These are phyloP conservation scores for Drosophila monieri DNA, from an alignment of 2,888 invertebrate species.

Conservation along the genomic window DNA sequence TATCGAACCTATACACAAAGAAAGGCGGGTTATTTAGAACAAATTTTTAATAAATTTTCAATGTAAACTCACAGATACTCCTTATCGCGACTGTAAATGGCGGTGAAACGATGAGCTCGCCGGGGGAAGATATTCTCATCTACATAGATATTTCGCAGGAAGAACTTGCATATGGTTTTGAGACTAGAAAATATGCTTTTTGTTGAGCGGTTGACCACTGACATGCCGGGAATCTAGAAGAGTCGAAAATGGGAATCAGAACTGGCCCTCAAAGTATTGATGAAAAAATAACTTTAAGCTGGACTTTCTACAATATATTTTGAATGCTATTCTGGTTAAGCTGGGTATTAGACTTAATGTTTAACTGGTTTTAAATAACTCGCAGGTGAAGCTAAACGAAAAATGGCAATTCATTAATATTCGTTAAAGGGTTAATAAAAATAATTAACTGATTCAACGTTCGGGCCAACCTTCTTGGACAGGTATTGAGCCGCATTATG, in stretches of 20 bases:
- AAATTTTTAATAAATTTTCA: neutral
- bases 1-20: constrained; percentile 88
- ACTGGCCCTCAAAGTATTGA: neutral
- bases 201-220: constrained; percentile 86
- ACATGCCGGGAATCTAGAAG: constrained; percentile 85
- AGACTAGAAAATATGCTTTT: constrained; percentile 78
- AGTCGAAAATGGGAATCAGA: neutral
- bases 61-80: constrained; percentile 92
- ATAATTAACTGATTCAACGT: constrained; percentile 48
- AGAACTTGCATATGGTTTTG: constrained; percentile 75
- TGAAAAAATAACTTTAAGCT: neutral
- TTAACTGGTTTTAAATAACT: constrained; percentile 13
- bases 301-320: constrained; percentile 3
- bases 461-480: constrained; percentile 86
- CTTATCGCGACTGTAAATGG: constrained; percentile 95
- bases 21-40: neutral
- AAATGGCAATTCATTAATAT: constrained; percentile 9
- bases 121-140: constrained; percentile 90
- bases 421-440: constrained; percentile 44
- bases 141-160: constrained; percentile 85
- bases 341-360: constrained; percentile 7
- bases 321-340: constrained; percentile 8
- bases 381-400: constrained; percentile 21
- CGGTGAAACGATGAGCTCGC: constrained; percentile 91
- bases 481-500: constrained; percentile 88